Evolutionary conservation across 2,888 invertebrate species (phyloP), one percentile per base, ranked within the genome.

Genomic region (Girardia tigrina): DNA sequence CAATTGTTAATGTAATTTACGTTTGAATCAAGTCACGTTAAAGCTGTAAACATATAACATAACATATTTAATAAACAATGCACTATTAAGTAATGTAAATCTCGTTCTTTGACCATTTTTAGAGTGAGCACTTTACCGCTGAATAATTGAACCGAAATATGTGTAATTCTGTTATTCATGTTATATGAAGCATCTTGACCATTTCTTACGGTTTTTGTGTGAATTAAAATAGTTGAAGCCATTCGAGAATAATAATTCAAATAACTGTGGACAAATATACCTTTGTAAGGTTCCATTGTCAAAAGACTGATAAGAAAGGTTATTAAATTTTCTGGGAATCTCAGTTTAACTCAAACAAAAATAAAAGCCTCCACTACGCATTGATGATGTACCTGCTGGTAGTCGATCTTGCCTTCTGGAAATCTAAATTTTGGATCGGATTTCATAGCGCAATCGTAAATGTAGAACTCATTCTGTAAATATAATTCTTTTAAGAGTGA

Each of bases 131-230:
- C 28, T 23, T 74, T 42, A 20, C 75, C 75, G 42, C 74, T 75
- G 42, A 97, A 94, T 76, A 97, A 86, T 85, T 97, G 88, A 1
- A 97, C 97, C 80, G 92, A 93, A 85, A 97, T 94, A 85, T 97
- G 97, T 0, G 97, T 94, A 0, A 97, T 93, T 72, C 94, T 88
- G 86, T 94, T 91, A 20, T 72, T 28, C 90, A 84, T 42, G n/a
- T 70, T 28, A 26, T 26, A 20, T 20, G 42, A 70, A 2, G 23
- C 27, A 27, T 73, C 26, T 12, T 26, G 75, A 27, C 29, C 71
- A 26, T 23, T 28, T 23, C 29, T 2, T 8, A 42, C 42, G 6
- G 20, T 26, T 20, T 42, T 26, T 1, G 74, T 69, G 26, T 26
- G 26, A 56, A 29, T 74, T 26, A 74, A 26, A 12, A 75, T 28